phyloP scores from a whole-genome alignment of 2,888 invertebrate genomes.

The Nezara viridula region DNA sequence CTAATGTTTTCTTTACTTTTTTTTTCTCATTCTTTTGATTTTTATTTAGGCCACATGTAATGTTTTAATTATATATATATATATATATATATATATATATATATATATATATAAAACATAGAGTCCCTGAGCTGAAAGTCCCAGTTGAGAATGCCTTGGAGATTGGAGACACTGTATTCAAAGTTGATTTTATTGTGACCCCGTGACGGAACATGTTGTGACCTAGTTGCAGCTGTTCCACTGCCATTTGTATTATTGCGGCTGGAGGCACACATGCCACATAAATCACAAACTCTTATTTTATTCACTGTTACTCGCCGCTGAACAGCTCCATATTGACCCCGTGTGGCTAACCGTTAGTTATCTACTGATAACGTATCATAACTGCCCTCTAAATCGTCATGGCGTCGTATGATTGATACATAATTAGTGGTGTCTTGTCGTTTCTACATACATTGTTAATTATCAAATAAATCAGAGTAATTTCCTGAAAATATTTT shows the following conservation, averaged over 20 bases:
- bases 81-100: too few relatives aligned
- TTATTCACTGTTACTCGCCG: neutral
- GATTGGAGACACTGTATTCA: neutral
- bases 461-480: too few relatives aligned
- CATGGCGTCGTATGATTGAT: too few relatives aligned
- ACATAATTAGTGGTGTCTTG: too few relatives aligned
- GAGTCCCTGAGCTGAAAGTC: neutral
- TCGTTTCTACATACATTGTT: too few relatives aligned
- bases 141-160: neutral
- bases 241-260: constrained; percentile 4
- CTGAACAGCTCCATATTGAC: neutral
- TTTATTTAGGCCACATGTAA: too few relatives aligned
- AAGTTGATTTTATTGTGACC: neutral
- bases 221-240: neutral
- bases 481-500: too few relatives aligned
- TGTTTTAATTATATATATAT: too few relatives aligned
- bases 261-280: neutral
- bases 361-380: too few relatives aligned
- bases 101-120: neutral
- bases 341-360: neutral
- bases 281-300: constrained; percentile 21
- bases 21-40: too few relatives aligned
- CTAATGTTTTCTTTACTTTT: too few relatives aligned
- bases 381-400: too few relatives aligned
- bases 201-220: neutral